phyloP scores from a whole-genome alignment of 2,113 vertebrate genomes.

The Atrichornis clamosus region DNA sequence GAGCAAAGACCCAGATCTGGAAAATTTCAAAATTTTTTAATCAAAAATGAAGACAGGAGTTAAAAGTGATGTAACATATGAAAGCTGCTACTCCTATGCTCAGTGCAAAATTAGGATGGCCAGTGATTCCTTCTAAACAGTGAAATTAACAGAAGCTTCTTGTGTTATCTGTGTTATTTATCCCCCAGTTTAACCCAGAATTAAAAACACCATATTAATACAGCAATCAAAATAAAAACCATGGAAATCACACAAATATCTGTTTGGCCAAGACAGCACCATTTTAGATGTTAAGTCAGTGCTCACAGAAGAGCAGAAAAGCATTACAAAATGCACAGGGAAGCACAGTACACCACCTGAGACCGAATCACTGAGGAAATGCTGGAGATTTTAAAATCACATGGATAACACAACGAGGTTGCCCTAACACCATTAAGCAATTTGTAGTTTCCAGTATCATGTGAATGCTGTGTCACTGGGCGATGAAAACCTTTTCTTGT shows the following conservation, averaged over 20 bases:
- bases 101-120: background rate
- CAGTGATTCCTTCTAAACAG: background rate
- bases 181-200: background rate
- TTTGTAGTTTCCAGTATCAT: background rate
- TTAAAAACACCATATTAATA: background rate
- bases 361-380: background rate
- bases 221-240: background rate
- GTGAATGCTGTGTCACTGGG: constrained; percentile 11
- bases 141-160: background rate
- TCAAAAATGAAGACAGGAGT: background rate
- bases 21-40: background rate
- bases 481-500: background rate
- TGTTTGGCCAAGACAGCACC: background rate
- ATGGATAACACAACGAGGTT: background rate
- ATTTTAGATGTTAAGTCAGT: background rate
- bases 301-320: background rate
- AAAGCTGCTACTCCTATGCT: background rate
- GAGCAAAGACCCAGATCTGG: background rate
- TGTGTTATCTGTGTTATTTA: background rate
- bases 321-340: background rate
- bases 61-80: background rate
- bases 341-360: background rate
- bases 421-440: background rate
- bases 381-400: background rate
- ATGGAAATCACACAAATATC: background rate